A percentile compares a stretch with the other conserved stretches of the same genome.
phyloP scores from a whole-genome alignment of 2,797 vertebrate species.

The Sciurus vulgaris region DNA sequence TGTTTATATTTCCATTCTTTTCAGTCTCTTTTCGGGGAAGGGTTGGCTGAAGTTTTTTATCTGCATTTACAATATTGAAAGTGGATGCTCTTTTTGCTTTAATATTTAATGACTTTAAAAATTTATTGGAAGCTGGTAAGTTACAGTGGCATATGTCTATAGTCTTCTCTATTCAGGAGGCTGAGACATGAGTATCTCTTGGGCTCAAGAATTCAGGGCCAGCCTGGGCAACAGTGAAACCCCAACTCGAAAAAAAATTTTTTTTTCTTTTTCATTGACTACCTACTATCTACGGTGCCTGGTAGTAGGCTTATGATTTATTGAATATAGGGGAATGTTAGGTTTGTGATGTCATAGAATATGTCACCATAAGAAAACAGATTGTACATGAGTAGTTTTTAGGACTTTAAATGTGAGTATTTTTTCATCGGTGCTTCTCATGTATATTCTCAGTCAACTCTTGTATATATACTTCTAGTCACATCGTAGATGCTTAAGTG shows the following conservation, averaged over 20 bases:
- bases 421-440: slow-evolving; percentile 8
- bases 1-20: background rate
- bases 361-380: slow-evolving; percentile 29
- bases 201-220: background rate
- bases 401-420: slow-evolving; percentile 23
- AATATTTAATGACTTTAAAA: slow-evolving; percentile 12
- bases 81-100: background rate
- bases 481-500: slow-evolving; percentile 25
- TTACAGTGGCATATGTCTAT: background rate
- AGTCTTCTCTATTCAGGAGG: background rate
- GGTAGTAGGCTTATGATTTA: slow-evolving; percentile 12
- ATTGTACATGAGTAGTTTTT: slow-evolving; percentile 18
- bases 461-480: background rate
- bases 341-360: slow-evolving; percentile 76
- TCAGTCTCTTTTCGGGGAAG: background rate
- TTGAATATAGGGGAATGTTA: slow-evolving; percentile 3
- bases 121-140: background rate
- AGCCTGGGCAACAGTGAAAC: background rate
- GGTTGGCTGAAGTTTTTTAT: slow-evolving; percentile 30
- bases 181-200: background rate
- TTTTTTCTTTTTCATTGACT: background rate
- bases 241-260: too few relatives aligned
- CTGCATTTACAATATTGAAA: slow-evolving; percentile 5
- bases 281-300: background rate
- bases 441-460: slow-evolving; percentile 27